A percentile compares a stretch with the other conserved stretches of the same genome.
Conservation (phyloP, 2,797 vertebrate genomes). For the Micromesistius poutassou region DNA sequence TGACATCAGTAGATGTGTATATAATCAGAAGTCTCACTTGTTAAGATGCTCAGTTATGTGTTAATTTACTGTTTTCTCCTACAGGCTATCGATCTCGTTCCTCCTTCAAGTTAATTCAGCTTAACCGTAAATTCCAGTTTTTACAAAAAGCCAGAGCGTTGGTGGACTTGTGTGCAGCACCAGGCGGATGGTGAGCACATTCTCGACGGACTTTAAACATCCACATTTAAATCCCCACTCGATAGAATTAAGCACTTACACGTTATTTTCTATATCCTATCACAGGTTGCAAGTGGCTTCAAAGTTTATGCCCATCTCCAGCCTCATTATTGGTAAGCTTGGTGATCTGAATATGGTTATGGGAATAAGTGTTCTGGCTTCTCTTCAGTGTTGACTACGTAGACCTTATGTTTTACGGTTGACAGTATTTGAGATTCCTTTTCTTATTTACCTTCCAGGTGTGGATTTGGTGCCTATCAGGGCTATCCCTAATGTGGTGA, state of each 20-base stretch:
- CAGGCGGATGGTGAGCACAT: conserved; percentile 87
- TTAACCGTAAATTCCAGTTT: conserved; percentile 95
- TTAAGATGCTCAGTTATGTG: not conserved
- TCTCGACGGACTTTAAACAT: not conserved
- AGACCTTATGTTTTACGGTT: not conserved
- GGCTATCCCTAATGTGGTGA: conserved; percentile 88
- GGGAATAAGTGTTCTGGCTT: not conserved
- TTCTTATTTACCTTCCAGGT: conserved; percentile 62
- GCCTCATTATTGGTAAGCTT: conserved; percentile 91
- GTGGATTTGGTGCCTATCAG: conserved; percentile 94
- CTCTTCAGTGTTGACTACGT: not conserved
- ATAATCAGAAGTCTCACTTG: not conserved
- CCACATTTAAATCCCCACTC: not conserved
- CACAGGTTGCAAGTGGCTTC: conserved; percentile 92
- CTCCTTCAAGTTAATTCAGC: conserved; percentile 96
- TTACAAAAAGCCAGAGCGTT: conserved; percentile 88
- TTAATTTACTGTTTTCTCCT: not conserved
- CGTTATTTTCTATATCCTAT: conserved; percentile 7
- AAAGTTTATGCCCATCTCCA: conserved; percentile 97
- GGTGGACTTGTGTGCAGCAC: conserved; percentile 91
- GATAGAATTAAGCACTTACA: not conserved
- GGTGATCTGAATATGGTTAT: not conserved
- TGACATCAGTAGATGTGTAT: not conserved
- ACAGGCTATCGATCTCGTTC: conserved; percentile 95
- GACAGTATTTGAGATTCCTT: not conserved